Evolutionary conservation across 2,888 invertebrate species (phyloP).

Genomic region (Melanostoma scalare): DNA sequence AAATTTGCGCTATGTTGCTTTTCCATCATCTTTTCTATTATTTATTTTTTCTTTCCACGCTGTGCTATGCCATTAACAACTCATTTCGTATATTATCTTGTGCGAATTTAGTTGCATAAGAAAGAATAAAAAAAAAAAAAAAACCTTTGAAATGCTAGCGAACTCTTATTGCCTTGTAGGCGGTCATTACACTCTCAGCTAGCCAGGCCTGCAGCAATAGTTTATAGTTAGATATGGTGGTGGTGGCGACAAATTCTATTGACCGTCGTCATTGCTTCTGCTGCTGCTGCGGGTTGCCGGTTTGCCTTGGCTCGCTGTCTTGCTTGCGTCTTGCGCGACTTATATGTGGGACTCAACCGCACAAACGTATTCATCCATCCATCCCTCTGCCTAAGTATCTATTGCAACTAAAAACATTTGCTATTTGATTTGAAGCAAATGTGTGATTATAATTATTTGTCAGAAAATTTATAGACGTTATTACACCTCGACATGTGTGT

Average conservation of each 20-base stretch:
- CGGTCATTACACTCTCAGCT: slow-evolving; percentile 65
- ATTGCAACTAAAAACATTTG: slow-evolving; percentile 33
- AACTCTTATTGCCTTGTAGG: slow-evolving; percentile 71
- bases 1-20: slow-evolving; percentile 28
- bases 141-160: slow-evolving; percentile 66
- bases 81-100: slow-evolving; percentile 51
- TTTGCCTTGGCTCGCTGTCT: slow-evolving; percentile 58
- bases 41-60: slow-evolving; percentile 1
- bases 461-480: slow-evolving; percentile 65
- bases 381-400: slow-evolving; percentile 10
- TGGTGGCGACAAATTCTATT: slow-evolving; percentile 68
- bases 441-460: slow-evolving; percentile 49
- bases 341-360: slow-evolving; percentile 39
- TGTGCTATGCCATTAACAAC: slow-evolving; percentile 33
- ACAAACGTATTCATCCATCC: slow-evolving; percentile 11
- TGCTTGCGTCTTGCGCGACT: slow-evolving; percentile 17
- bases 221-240: slow-evolving; percentile 22
- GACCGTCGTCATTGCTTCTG: slow-evolving; percentile 39
- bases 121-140: slow-evolving; percentile 27
- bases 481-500: slow-evolving; percentile 57
- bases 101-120: slow-evolving; percentile 60
- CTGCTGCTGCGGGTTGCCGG: slow-evolving; percentile 27
- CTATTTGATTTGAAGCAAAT: slow-evolving; percentile 12
- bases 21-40: not conserved
- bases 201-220: slow-evolving; percentile 52